phyloP scores from a whole-genome alignment of 2,113 vertebrate species.

The Sapayoa aenigma region DNA sequence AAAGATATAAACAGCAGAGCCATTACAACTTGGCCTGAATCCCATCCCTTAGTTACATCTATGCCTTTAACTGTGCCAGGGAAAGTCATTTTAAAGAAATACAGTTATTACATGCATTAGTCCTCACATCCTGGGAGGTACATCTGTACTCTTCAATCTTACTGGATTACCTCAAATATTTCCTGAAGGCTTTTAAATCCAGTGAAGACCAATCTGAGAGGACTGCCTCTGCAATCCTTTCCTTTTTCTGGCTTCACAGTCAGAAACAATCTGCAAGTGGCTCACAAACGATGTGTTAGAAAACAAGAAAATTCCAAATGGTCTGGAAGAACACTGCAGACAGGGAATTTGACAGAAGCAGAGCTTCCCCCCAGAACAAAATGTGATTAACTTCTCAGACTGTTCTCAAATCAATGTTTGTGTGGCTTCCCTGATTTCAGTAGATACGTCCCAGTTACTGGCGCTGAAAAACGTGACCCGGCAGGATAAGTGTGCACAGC shows the following conservation, averaged over 20 bases:
- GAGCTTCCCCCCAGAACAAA: background rate
- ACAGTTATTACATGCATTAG: conserved; percentile 46
- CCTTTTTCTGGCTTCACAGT: background rate
- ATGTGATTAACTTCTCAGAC: background rate
- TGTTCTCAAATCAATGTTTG: background rate
- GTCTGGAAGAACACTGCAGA: background rate
- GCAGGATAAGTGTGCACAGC: background rate
- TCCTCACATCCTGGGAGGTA: conserved; percentile 30
- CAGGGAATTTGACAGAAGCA: background rate
- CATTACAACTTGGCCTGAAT: conserved; percentile 6
- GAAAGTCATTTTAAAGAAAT: conserved; percentile 55
- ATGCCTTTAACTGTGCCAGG: conserved; percentile 21
- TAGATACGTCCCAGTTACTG: background rate
- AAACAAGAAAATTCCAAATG: background rate
- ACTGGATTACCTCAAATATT: conserved; percentile 25
- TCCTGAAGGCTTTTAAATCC: conserved; percentile 67
- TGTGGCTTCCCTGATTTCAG: background rate
- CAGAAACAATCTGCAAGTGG: conserved; percentile 25
- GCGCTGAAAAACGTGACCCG: background rate
- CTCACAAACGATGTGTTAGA: background rate
- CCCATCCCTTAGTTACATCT: conserved; percentile 23
- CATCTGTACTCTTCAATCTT: conserved; percentile 28
- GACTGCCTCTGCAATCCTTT: conserved; percentile 22
- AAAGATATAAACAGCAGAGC: background rate
- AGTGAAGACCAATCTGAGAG: conserved; percentile 31